phyloP scores from a whole-genome alignment of 2,113 vertebrate genomes.

The Ictalurus punctatus region DNA sequence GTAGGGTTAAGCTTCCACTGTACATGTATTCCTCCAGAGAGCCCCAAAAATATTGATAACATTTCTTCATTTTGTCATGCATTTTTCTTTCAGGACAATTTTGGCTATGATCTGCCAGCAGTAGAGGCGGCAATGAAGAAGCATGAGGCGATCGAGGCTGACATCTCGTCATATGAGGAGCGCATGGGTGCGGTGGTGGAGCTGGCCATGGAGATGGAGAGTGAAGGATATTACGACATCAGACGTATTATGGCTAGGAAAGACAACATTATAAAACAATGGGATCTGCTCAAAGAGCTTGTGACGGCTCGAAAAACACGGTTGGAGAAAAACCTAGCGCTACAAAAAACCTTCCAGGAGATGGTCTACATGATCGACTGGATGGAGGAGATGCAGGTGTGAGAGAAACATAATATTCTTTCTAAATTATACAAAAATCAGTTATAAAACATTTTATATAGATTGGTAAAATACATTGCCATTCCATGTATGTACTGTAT shows the following conservation, averaged over 20 bases:
- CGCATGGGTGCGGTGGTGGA: constrained; percentile 87
- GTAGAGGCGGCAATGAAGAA: constrained; percentile 98
- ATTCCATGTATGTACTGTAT: neutral
- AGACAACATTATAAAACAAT: constrained; percentile 92
- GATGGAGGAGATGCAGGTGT: constrained; percentile 97
- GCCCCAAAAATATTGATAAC: neutral
- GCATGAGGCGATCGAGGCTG: constrained; percentile 93
- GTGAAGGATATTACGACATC: constrained; percentile 86
- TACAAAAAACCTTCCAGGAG: constrained; percentile 96
- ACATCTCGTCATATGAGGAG: constrained; percentile 92
- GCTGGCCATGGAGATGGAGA: constrained; percentile 84
- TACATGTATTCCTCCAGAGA: neutral
- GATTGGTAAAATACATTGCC: neutral
- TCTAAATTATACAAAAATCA: neutral
- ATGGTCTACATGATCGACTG: constrained; percentile 99
- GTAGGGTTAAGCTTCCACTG: neutral
- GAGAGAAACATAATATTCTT: neutral
- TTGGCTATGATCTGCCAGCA: constrained; percentile 90
- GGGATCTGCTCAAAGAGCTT: constrained; percentile 86
- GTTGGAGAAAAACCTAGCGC: constrained; percentile 87
- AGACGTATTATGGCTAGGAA: constrained; percentile 83
- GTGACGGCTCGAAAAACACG: constrained; percentile 79
- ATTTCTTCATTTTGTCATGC: neutral
- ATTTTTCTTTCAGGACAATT: constrained; percentile 82
- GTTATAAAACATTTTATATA: neutral